Evolutionary conservation across 2,113 vertebrate species (phyloP).

Genomic region (Pomatostomus ruficeps): DNA sequence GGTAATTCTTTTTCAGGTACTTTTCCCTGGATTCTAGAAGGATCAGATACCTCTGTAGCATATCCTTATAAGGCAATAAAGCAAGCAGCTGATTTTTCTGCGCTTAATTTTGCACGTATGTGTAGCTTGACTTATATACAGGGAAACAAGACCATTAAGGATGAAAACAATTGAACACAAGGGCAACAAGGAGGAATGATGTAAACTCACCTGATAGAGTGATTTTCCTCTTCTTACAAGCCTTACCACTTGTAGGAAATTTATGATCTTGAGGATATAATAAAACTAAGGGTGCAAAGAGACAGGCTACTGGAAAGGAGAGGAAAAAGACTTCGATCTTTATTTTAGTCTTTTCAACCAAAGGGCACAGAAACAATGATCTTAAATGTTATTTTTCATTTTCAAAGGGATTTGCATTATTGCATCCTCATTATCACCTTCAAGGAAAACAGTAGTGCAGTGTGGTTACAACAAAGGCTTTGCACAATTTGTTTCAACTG

Average conservation of each 20-base stretch:
- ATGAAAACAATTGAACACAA: slow-evolving; percentile 45
- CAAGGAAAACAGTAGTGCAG: neutral
- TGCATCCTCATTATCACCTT: neutral
- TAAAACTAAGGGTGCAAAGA: slow-evolving; percentile 27
- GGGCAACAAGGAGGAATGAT: neutral
- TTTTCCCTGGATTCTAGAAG: neutral
- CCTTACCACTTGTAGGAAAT: neutral
- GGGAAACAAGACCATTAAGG: neutral
- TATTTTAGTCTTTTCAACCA: neutral
- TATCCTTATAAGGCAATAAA: neutral
- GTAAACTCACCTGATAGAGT: neutral
- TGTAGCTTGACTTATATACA: slow-evolving; percentile 16
- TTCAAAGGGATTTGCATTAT: neutral
- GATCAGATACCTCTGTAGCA: neutral
- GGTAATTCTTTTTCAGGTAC: neutral
- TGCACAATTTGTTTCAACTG: neutral
- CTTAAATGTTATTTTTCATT: neutral
- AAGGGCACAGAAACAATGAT: neutral
- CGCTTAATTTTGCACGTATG: neutral
- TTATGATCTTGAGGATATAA: slow-evolving; percentile 17
- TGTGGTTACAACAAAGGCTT: neutral
- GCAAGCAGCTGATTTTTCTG: neutral
- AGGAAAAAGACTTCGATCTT: neutral
- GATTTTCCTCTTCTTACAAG: slow-evolving; percentile 25
- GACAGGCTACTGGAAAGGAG: neutral